A percentile compares a stretch with the other conserved stretches of the same genome.
Evolutionary conservation across 2,113 vertebrate genomes (phyloP).

Genomic region (Thinocorus orbignyianus): DNA sequence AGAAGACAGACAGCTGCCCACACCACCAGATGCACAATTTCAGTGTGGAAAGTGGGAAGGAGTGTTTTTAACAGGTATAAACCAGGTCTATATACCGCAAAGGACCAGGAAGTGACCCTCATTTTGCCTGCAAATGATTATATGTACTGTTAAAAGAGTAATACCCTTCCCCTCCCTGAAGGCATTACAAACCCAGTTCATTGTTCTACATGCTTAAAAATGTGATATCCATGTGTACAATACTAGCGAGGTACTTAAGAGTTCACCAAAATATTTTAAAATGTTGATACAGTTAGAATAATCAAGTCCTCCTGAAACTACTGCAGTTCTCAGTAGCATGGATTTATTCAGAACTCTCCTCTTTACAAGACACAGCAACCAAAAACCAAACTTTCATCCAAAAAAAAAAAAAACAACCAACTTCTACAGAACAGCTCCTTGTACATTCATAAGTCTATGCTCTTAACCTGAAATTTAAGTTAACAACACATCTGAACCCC

Average conservation of each 20-base stretch:
- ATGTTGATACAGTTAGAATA: not conserved
- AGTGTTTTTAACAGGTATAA: not conserved
- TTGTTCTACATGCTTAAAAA: not conserved
- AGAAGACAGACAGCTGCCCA: not conserved
- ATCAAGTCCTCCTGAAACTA: not conserved
- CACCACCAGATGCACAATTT: not conserved
- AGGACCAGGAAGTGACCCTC: not conserved
- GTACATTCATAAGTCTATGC: not conserved
- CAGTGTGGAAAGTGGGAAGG: not conserved
- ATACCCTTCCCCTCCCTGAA: rapidly evolving
- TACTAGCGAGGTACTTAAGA: not conserved
- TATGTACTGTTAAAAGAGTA: not conserved
- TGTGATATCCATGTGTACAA: not conserved
- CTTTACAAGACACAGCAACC: not conserved
- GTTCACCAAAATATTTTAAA: not conserved
- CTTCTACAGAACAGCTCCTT: not conserved
- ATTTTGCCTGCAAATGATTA: not conserved
- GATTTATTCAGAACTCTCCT: not conserved
- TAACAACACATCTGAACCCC: not conserved
- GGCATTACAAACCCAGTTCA: not conserved
- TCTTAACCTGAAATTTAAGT: too few relatives aligned
- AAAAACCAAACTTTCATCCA: not conserved
- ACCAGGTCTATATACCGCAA: not conserved
- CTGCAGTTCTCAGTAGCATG: not conserved
- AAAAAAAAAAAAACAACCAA: not conserved